Evolutionary conservation across 1,140 invertebrate species (phyloP), one percentile per base, ranked within the genome.

Genomic region (Drosophila punjabiensis): DNA sequence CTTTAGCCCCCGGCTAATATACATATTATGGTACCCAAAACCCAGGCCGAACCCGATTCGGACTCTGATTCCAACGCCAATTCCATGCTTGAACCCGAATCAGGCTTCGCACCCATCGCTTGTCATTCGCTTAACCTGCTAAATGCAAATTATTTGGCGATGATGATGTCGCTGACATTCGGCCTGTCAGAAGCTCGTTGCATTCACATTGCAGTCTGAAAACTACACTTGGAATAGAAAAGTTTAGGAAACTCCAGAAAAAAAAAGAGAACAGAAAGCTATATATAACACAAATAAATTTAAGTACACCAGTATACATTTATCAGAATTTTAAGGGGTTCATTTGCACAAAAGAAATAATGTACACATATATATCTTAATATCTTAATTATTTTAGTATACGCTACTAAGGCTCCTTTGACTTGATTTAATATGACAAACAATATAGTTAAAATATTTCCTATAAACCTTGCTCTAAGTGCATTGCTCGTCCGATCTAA

Each of bases 121-220:
- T 55, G 55, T 47, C 73, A 66, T 41, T 77, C n/a, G 35, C 58
- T 73, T 48, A 68, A 66, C 43, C 77, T 73, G 70, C 63, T 48
- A 73, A 85, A 76, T 88, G 81, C 78, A 79, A 89, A 89, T 89
- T 85, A 88, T 53, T 61, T 43, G 62, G 63, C 56, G 69, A 62
- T 83, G 80, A 89, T 84, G 61, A 81, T 84, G 85, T 60, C 74
- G 85, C 60, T 62, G 84, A 81, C 85, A 89, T 75, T 78, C 48
- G 66, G 77, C 56, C 55, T 43, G 63, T 39, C 73, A 37, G 59
- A 78, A 75, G 81, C 81, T 65, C 67, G 73, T 59, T 24, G 70
- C 74, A 81, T 65, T 73, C 41, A 45, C 33, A 47, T 28, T 63
- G 64, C 35, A 32, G 16, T 13, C n/a, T 32, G 41, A 67, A 39